Evolutionary conservation across 2,113 vertebrate species (phyloP).

Genomic region (Corydoras maculifer): DNA sequence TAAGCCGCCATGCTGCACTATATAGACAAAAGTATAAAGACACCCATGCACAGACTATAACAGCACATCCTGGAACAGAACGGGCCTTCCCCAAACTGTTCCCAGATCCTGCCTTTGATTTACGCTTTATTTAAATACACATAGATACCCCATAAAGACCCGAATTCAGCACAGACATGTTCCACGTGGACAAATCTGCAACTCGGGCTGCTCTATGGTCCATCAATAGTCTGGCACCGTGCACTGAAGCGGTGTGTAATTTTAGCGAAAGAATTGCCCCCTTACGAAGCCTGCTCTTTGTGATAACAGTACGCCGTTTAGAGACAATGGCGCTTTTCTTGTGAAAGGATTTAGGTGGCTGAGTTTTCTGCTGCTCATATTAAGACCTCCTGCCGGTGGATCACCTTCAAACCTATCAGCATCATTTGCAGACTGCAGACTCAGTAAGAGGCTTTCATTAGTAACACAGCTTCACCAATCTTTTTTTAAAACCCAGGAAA

Average conservation of each 20-base stretch:
- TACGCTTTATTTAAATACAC: neutral
- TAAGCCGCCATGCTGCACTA: no score
- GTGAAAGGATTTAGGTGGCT: conserved; percentile 11
- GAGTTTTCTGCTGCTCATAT: conserved; percentile 11
- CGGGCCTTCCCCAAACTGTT: no score
- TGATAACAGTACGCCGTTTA: neutral
- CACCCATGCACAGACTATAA: no score
- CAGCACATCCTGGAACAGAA: no score
- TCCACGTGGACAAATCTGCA: neutral
- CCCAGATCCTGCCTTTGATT: neutral
- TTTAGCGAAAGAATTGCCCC: conserved; percentile 6
- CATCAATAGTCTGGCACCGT: neutral
- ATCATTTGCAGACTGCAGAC: conserved; percentile 8
- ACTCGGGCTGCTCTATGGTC: neutral
- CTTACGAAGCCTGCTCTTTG: conserved; percentile 9
- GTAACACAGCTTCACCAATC: conserved; percentile 32
- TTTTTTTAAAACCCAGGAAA: conserved; percentile 45
- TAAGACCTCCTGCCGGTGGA: conserved; percentile 14
- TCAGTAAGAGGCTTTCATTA: conserved; percentile 42
- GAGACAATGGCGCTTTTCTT: conserved; percentile 9
- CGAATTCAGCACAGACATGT: neutral
- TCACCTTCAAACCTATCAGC: conserved; percentile 27
- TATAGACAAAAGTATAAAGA: no score
- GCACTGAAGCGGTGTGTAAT: neutral
- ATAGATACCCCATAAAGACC: neutral